Conservation (phyloP, 2,113 vertebrate species). For the Onychorhynchus coronatus region DNA sequence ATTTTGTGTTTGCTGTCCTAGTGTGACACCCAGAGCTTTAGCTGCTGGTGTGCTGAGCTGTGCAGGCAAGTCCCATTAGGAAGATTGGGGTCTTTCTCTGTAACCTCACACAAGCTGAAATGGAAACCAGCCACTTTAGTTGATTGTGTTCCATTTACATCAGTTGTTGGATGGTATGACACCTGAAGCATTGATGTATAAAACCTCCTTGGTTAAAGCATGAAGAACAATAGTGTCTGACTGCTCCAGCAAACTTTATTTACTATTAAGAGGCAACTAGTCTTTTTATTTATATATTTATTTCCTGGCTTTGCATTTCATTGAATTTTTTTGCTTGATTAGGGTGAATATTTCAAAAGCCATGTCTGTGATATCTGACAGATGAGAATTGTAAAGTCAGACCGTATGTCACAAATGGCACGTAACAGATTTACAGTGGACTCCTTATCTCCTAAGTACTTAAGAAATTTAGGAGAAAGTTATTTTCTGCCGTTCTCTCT, state of each 20-base stretch:
- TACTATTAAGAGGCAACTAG: neutral
- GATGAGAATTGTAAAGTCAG: neutral
- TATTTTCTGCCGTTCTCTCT: neutral
- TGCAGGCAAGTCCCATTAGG: neutral
- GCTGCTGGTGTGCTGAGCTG: neutral
- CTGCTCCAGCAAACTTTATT: neutral
- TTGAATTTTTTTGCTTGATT: neutral
- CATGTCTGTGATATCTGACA: neutral
- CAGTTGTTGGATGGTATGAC: neutral
- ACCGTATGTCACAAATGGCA: neutral
- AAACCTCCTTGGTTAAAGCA: neutral
- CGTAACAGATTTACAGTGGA: neutral
- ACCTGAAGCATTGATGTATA: neutral
- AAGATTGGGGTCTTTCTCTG: neutral
- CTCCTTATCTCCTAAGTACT: neutral
- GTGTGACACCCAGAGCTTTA: neutral
- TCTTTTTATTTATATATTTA: neutral
- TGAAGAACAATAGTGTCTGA: neutral
- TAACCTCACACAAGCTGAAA: neutral
- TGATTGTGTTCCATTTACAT: neutral
- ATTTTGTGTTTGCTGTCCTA: neutral
- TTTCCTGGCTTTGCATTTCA: neutral
- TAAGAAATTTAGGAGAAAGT: neutral
- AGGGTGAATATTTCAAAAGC: neutral
- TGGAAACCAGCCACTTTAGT: neutral